Percentiles rank a stretch among this genome's conserved stretches.
Conservation (phyloP, 2,113 vertebrate species). For the Gymnobelideus leadbeateri region DNA sequence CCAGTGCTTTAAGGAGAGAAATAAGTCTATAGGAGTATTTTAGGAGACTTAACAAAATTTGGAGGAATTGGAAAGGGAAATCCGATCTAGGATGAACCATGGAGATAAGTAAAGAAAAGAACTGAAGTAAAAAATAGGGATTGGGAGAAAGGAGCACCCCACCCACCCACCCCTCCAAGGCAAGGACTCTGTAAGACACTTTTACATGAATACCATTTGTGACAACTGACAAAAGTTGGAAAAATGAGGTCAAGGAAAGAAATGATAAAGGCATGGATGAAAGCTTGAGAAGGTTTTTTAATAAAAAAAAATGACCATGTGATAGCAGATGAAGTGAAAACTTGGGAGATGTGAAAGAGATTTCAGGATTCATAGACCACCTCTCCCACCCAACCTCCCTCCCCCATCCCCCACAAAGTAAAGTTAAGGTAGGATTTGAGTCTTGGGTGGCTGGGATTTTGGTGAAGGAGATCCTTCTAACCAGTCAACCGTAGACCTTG, state of each 20-base stretch:
- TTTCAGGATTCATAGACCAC: slow-evolving; percentile 47
- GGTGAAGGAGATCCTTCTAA: slow-evolving; percentile 50
- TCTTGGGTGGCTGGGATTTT: slow-evolving; percentile 16
- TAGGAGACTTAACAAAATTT: slow-evolving; percentile 21
- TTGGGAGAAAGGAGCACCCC: not conserved
- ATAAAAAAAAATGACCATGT: slow-evolving; percentile 50
- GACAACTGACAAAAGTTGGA: slow-evolving; percentile 18
- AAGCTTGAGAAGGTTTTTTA: slow-evolving; percentile 48
- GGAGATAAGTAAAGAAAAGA: not conserved
- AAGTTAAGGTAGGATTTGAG: slow-evolving; percentile 29
- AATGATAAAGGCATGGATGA: slow-evolving; percentile 15
- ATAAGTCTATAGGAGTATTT: not conserved
- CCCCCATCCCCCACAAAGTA: slow-evolving; percentile 9
- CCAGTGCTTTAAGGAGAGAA: not conserved
- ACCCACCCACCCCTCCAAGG: not conserved
- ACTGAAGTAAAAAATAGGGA: not conserved
- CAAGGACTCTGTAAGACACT: slow-evolving; percentile 24
- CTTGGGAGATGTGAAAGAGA: not conserved
- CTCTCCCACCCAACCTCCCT: too few species aligned
- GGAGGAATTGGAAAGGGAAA: slow-evolving; percentile 2
- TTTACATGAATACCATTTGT: slow-evolving; percentile 3
- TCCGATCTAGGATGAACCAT: not conserved
- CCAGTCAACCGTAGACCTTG: slow-evolving; percentile 60
- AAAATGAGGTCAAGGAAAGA: slow-evolving; percentile 38
- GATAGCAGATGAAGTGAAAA: slow-evolving; percentile 37